These are phyloP conservation scores for Cyanocitta stelleri DNA, from an alignment of 2,113 vertebrate genomes.

Conservation along the genomic window DNA sequence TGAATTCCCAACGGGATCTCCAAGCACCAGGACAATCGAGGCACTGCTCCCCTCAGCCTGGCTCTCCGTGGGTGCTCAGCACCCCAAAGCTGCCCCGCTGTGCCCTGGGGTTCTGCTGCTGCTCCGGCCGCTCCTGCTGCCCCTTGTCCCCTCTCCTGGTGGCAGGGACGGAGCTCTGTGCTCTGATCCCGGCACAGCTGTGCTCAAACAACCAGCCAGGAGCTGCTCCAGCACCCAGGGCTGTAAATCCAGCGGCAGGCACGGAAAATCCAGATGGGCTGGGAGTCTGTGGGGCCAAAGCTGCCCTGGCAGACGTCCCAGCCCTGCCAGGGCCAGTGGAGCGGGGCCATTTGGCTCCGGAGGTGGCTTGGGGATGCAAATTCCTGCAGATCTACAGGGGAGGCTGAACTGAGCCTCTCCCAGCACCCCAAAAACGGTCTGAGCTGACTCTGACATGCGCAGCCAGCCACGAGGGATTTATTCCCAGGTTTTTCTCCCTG, in stretches of 20 bases:
- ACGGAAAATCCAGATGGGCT: background rate
- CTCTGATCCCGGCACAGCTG: background rate
- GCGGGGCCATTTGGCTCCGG: fast-evolving
- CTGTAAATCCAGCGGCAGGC: background rate
- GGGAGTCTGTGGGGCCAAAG: background rate
- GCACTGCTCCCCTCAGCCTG: fast-evolving
- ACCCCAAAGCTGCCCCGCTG: fast-evolving
- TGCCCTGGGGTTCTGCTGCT: background rate
- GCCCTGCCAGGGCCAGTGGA: background rate
- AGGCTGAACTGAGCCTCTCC: background rate
- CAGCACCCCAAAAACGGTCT: fast-evolving
- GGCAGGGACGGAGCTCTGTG: background rate
- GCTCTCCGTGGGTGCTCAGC: background rate
- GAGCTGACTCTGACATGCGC: fast-evolving
- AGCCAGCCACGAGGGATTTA: background rate
- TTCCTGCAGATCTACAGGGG: background rate
- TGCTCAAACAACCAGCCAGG: background rate
- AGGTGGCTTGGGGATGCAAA: background rate
- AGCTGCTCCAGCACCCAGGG: background rate
- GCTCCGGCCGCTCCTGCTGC: background rate
- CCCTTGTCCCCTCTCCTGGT: fast-evolving
- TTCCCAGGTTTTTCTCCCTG: fast-evolving
- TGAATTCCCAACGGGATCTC: fast-evolving
- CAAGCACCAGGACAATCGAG: fast-evolving
- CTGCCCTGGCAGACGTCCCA: background rate